These are phyloP conservation scores for Rhombomys opimus DNA, from an alignment of 2,113 vertebrate genomes.

Conservation along the genomic window DNA sequence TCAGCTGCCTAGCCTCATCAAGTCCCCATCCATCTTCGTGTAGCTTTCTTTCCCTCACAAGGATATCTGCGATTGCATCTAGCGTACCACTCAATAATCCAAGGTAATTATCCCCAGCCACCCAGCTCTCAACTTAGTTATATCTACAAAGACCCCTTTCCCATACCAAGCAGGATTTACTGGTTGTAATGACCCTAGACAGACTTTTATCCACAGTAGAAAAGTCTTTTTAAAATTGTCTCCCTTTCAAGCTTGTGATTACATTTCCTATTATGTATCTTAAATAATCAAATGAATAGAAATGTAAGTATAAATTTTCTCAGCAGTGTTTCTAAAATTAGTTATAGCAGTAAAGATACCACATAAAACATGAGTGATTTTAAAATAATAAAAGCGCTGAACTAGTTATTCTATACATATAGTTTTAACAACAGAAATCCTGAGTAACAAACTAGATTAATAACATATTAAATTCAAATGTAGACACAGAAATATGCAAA, in stretches of 20 bases:
- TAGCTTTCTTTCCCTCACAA: background rate
- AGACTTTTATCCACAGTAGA: slow-evolving; percentile 2
- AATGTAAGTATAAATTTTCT: background rate
- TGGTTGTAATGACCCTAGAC: background rate
- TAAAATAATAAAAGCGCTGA: slow-evolving; percentile 15
- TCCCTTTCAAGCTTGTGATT: slow-evolving; percentile 17
- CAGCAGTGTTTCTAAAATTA: background rate
- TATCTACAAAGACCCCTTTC: background rate
- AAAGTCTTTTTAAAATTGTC: background rate
- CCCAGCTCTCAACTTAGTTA: background rate
- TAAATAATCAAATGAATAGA: slow-evolving; percentile 32
- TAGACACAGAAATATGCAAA: background rate
- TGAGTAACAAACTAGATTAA: background rate
- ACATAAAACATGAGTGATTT: background rate
- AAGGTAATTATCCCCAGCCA: background rate
- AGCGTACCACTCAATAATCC: background rate
- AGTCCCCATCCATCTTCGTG: background rate
- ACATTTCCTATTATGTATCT: background rate
- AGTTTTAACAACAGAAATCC: background rate
- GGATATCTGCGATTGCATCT: background rate
- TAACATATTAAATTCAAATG: slow-evolving; percentile 17
- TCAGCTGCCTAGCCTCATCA: background rate
- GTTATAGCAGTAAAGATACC: background rate
- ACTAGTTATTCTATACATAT: background rate
- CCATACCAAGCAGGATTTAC: background rate